Evolutionary conservation across 2,797 vertebrate species (phyloP).

Genomic region (Cossypha dichroa): DNA sequence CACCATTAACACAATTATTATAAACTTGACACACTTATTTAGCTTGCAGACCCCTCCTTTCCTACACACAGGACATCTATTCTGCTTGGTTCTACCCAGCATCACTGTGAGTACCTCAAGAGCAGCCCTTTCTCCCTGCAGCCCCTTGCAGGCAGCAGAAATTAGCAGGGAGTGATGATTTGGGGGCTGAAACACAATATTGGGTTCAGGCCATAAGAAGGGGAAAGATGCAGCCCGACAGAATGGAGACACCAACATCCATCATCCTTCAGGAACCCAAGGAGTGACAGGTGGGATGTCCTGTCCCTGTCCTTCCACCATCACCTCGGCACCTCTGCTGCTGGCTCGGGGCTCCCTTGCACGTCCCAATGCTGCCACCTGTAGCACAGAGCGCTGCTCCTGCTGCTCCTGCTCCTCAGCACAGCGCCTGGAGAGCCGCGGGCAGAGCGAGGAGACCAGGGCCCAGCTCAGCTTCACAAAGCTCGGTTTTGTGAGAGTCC

Average conservation of each 20-base stretch:
- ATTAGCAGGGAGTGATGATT: not conserved
- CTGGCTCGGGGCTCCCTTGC: not conserved
- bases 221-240: rapidly evolving
- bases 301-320: not conserved
- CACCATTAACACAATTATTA: not conserved
- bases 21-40: not conserved
- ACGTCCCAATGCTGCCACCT: constrained; percentile 34
- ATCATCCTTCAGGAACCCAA: not conserved
- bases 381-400: not conserved
- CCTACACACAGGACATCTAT: rapidly evolving
- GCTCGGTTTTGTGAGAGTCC: not conserved
- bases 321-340: rapidly evolving
- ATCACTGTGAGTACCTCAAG: rapidly evolving
- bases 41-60: not conserved
- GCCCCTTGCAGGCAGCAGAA: not conserved
- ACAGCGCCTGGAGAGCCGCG: not conserved
- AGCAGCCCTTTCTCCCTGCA: not conserved
- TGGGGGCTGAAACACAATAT: not conserved
- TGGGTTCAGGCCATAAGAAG: not conserved
- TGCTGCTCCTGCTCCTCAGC: not conserved
- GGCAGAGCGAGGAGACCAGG: not conserved
- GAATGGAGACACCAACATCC: not conserved
- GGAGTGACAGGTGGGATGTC: not conserved
- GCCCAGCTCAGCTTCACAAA: not conserved
- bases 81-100: not conserved